A percentile compares a stretch with the other conserved stretches of the same genome.
phyloP scores from a whole-genome alignment of 2,888 invertebrate genomes.

The Andrena marginata region DNA sequence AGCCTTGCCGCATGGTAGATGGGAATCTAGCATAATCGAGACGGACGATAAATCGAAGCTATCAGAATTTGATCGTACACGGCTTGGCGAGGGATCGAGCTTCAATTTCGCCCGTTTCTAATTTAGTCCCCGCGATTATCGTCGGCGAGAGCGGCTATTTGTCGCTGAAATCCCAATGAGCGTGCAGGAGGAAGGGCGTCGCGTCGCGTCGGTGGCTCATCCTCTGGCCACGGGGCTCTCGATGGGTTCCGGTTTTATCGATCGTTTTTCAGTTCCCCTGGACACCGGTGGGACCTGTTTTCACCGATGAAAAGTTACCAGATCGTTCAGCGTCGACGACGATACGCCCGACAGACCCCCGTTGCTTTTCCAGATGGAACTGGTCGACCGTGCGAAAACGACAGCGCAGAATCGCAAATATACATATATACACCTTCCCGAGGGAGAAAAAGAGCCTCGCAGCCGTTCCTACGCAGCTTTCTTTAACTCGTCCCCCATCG shows the following conservation, averaged over 20 bases:
- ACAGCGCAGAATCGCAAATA: constrained; percentile 9
- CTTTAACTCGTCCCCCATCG: background rate
- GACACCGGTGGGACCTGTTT: constrained; percentile 70
- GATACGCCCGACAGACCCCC: constrained; percentile 62
- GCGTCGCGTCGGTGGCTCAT: constrained; percentile 21
- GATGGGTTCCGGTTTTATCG: constrained; percentile 68
- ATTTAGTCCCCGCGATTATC: constrained; percentile 32
- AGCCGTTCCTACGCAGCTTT: background rate
- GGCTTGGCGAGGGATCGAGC: background rate
- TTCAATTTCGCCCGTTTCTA: constrained; percentile 26
- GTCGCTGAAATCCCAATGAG: constrained; percentile 17
- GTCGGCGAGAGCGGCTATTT: constrained; percentile 18
- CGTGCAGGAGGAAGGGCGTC: constrained; percentile 15
- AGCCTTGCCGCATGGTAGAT: background rate
- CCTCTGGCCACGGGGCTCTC: constrained; percentile 16
- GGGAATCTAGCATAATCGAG: constrained; percentile 14
- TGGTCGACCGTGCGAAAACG: constrained; percentile 58
- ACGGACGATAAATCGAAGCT: constrained; percentile 25
- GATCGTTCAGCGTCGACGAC: constrained; percentile 57
- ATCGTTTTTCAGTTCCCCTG: constrained; percentile 58
- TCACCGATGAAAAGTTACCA: constrained; percentile 69
- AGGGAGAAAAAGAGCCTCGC: background rate
- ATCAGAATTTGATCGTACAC: constrained; percentile 27
- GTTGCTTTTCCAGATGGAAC: constrained; percentile 68
- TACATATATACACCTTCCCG: background rate